phyloP scores from a whole-genome alignment of 2,888 invertebrate species.

The Cheilosia scutellata region DNA sequence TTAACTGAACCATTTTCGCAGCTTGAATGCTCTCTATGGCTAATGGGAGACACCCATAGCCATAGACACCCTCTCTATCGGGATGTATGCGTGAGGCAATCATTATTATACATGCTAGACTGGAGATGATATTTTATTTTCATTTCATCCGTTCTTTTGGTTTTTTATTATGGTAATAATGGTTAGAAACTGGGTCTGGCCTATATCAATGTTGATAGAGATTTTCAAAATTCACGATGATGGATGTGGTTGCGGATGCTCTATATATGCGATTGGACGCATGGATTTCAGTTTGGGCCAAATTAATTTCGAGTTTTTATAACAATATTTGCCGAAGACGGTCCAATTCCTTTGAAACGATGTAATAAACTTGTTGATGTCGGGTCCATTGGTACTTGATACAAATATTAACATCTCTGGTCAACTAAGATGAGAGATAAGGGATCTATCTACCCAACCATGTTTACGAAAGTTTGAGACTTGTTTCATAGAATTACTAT shows the following conservation, averaged over 20 bases:
- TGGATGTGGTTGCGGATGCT: slow-evolving; percentile 10
- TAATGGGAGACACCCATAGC: neutral
- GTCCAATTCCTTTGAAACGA: too few species aligned
- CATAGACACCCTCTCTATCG: neutral
- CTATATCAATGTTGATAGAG: slow-evolving; percentile 10
- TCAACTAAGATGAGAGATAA: too few species aligned
- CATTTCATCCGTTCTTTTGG: neutral
- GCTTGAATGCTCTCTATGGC: neutral
- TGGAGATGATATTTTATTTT: neutral
- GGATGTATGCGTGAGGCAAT: slow-evolving; percentile 5
- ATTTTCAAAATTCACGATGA: slow-evolving; percentile 22
- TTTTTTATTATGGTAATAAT: slow-evolving; percentile 16
- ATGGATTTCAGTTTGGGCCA: too few species aligned
- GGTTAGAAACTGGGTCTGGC: neutral
- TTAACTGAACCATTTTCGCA: slow-evolving; percentile 52
- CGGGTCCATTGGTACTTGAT: too few species aligned
- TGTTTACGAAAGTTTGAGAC: too few species aligned
- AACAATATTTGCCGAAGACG: too few species aligned
- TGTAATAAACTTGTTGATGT: too few species aligned
- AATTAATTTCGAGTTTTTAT: too few species aligned
- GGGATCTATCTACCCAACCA: too few species aligned
- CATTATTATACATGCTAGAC: slow-evolving; percentile 6
- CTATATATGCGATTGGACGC: neutral
- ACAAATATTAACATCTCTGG: too few species aligned
- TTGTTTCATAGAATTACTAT: too few species aligned